Conservation (phyloP, 2,113 vertebrate genomes). For the Pelodiscus sinensis region DNA sequence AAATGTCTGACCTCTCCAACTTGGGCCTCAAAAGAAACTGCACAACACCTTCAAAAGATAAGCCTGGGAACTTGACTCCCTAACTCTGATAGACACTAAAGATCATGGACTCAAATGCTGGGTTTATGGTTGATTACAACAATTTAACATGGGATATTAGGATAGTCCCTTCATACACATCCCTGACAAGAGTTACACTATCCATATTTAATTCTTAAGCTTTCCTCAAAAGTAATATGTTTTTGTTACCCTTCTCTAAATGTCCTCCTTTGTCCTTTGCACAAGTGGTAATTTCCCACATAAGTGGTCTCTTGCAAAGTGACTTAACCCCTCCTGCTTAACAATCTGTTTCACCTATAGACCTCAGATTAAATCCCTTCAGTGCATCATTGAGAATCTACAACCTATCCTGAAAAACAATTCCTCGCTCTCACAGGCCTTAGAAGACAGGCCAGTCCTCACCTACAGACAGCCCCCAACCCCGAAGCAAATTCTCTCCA, state of each 20-base stretch:
- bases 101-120: neutral
- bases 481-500: neutral
- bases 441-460: too few relatives aligned
- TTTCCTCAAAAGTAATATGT: neutral
- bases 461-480: too few relatives aligned
- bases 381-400: too few relatives aligned
- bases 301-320: neutral
- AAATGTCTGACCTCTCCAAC: neutral
- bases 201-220: neutral
- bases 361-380: too few relatives aligned
- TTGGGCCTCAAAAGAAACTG: neutral
- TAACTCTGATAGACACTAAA: neutral
- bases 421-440: too few relatives aligned
- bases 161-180: neutral
- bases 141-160: neutral
- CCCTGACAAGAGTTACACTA: neutral
- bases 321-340: neutral
- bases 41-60: neutral
- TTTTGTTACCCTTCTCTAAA: neutral
- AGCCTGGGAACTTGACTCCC: neutral
- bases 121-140: neutral
- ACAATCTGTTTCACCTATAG: neutral
- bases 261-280: neutral
- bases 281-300: neutral
- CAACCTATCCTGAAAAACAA: too few relatives aligned